Evolutionary conservation across 2,113 vertebrate genomes (phyloP).

Genomic region (human (Homo sapiens)): GRCh38 chr18:30282501-30283000

Average conservation of each 20-base stretch:
- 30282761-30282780: background rate
- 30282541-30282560: background rate
- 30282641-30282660: background rate
- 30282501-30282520: background rate
- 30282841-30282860: background rate
- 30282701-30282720: background rate
- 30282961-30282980: background rate
- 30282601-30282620: background rate
- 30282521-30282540: background rate
- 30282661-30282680: background rate
- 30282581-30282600: background rate
- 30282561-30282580: background rate
- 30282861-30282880: slow-evolving; percentile 6
- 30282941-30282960: background rate
- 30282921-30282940: background rate
- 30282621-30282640: background rate
- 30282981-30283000: background rate
- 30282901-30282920: background rate
- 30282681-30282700: background rate
- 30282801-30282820: background rate
- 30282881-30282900: background rate
- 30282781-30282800: background rate
- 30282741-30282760: background rate
- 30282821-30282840: background rate
- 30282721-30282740: background rate